These are phyloP conservation scores for Petrocephalus microphthalmus DNA, from an alignment of 2,113 vertebrate genomes.

Conservation along the genomic window DNA sequence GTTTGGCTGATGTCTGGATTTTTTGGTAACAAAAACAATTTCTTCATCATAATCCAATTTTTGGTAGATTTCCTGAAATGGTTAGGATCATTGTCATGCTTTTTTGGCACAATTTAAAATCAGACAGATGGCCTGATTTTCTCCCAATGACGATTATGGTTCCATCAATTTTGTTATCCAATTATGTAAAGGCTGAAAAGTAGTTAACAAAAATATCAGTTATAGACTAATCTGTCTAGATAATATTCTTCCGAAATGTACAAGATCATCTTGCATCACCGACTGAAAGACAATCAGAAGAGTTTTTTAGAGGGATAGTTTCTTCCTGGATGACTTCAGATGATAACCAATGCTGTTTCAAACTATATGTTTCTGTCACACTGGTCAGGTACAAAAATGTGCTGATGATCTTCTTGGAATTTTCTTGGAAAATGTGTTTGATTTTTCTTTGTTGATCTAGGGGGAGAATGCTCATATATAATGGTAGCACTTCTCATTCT, in stretches of 20 bases:
- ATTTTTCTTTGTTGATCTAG: neutral
- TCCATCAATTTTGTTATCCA: slow-evolving; percentile 42
- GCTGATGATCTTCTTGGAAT: neutral
- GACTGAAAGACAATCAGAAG: neutral
- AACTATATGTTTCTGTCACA: neutral
- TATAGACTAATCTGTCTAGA: neutral
- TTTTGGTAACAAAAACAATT: neutral
- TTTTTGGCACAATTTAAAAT: neutral
- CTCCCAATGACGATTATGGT: slow-evolving; percentile 50
- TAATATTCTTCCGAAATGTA: neutral
- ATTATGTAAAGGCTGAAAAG: slow-evolving; percentile 49
- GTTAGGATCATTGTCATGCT: neutral
- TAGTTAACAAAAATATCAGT: neutral
- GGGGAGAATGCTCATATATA: neutral
- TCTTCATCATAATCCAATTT: neutral
- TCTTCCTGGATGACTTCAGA: neutral
- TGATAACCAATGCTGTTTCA: neutral
- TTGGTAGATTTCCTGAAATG: neutral
- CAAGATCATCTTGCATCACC: neutral
- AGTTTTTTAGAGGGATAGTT: neutral
- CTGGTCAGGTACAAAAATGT: neutral
- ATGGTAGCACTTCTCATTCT: neutral
- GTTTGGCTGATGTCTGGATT: neutral
- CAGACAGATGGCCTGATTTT: slow-evolving; percentile 43
- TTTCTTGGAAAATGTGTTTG: neutral